Conservation (phyloP, 2,797 vertebrate genomes). For the Sebastes minor region DNA sequence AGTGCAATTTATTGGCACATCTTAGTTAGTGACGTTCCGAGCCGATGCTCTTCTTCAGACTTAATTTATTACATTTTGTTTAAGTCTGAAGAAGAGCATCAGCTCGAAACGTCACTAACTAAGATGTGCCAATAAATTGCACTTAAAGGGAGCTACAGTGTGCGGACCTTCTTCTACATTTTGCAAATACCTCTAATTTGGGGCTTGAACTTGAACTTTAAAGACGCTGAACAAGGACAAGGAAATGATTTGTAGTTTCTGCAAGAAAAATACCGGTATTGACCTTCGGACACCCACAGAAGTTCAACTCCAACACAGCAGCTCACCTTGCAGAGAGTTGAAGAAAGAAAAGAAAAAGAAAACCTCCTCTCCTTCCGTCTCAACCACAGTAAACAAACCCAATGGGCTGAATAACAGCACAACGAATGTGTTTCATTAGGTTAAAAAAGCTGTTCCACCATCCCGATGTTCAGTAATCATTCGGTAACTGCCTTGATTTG, state of each 20-base stretch:
- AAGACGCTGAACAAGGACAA: neutral
- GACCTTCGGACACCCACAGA: neutral
- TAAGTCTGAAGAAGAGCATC: no score
- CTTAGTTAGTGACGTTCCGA: no score
- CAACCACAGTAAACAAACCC: slow-evolving; percentile 2
- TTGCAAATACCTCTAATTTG: neutral
- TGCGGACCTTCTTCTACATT: no score
- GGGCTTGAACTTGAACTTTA: neutral
- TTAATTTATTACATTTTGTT: no score
- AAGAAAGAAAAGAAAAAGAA: neutral
- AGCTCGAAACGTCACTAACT: fast-evolving
- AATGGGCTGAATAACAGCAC: slow-evolving; percentile 3
- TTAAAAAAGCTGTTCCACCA: neutral
- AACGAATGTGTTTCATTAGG: neutral
- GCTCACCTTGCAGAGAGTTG: neutral
- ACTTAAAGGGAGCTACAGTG: no score
- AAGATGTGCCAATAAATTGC: no score
- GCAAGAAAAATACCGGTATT: neutral
- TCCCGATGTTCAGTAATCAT: neutral
- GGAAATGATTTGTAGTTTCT: neutral
- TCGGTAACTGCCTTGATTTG: neutral
- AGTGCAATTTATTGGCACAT: no score
- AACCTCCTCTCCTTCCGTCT: neutral
- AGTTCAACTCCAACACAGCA: neutral
- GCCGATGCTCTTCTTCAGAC: no score